phyloP scores from a whole-genome alignment of 2,888 invertebrate genomes.

The Onthophagus sagittarius region DNA sequence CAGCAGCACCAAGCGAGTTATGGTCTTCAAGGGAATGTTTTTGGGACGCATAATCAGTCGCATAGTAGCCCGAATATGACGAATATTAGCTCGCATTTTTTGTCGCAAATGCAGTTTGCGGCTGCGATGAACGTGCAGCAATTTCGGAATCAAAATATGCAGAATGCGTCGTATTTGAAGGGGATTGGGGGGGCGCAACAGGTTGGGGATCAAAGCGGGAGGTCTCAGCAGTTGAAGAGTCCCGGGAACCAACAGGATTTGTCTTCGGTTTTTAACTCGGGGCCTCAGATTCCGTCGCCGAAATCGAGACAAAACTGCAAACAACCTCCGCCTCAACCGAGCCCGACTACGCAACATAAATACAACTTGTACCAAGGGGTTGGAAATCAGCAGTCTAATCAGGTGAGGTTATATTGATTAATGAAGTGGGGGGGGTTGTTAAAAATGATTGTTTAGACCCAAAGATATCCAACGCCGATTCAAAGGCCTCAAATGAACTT shows the following conservation, averaged over 20 bases:
- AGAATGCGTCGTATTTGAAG: slow-evolving; percentile 48
- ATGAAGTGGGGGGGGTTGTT: too few relatives aligned
- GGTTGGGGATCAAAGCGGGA: slow-evolving; percentile 39
- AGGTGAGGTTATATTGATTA: too few relatives aligned
- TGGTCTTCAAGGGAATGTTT: slow-evolving; percentile 52
- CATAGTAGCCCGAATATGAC: slow-evolving; percentile 52
- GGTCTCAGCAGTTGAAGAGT: slow-evolving; percentile 57
- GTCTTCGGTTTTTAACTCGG: slow-evolving; percentile 56
- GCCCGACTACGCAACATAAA: slow-evolving; percentile 54
- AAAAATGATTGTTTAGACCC: slow-evolving; percentile 31
- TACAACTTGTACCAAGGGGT: slow-evolving; percentile 53
- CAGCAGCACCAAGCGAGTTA: slow-evolving; percentile 49
- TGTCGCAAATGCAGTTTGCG: slow-evolving; percentile 62
- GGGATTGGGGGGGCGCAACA: slow-evolving; percentile 41
- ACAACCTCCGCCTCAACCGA: slow-evolving; percentile 55
- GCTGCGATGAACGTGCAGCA: slow-evolving; percentile 58
- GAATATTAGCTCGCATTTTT: slow-evolving; percentile 54
- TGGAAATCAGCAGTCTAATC: slow-evolving; percentile 49
- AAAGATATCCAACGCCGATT: slow-evolving; percentile 52
- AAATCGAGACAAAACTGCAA: slow-evolving; percentile 54
- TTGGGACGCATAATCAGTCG: slow-evolving; percentile 48
- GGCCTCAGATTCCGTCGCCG: slow-evolving; percentile 57
- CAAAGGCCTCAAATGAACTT: slow-evolving; percentile 55
- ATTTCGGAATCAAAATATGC: slow-evolving; percentile 59
- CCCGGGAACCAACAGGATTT: slow-evolving; percentile 51